A percentile compares a stretch with the other conserved stretches of the same genome.
Evolutionary conservation across 1,140 invertebrate genomes (phyloP).

Genomic region (Artemia franciscana): DNA sequence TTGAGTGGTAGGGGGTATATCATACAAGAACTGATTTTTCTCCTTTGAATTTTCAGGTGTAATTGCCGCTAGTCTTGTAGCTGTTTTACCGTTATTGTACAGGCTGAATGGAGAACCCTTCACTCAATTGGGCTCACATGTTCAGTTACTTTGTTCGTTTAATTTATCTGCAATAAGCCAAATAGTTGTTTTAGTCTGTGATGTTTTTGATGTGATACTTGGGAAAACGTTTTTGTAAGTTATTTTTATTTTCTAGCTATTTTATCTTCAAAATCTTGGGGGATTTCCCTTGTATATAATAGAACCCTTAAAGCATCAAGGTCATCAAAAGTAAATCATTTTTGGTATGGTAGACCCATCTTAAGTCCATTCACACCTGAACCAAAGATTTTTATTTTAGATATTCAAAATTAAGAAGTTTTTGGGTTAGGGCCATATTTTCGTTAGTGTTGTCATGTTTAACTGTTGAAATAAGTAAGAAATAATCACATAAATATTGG

Average conservation of each 20-base stretch:
- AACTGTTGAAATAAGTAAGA: too few relatives aligned
- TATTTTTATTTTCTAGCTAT: slow-evolving; percentile 9
- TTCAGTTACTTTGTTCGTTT: neutral
- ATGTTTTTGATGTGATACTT: slow-evolving; percentile 5
- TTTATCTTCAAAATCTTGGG: neutral
- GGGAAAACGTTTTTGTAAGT: slow-evolving; percentile 8
- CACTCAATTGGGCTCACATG: neutral
- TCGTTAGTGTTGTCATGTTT: too few relatives aligned
- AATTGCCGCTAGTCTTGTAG: slow-evolving; percentile 15
- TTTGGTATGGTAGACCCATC: too few relatives aligned
- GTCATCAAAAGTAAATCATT: too few relatives aligned
- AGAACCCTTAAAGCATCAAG: too few relatives aligned
- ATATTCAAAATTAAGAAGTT: too few relatives aligned
- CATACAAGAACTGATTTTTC: neutral
- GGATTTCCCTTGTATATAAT: too few relatives aligned
- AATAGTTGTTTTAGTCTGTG: neutral
- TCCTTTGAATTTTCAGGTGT: slow-evolving; percentile 15
- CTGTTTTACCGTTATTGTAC: slow-evolving; percentile 16
- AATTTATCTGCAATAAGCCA: neutral
- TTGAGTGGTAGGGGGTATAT: too few relatives aligned
- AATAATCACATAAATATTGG: too few relatives aligned
- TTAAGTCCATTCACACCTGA: too few relatives aligned
- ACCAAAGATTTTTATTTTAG: too few relatives aligned
- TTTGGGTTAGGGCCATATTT: too few relatives aligned
- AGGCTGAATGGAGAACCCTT: slow-evolving; percentile 9